Conservation (phyloP, 2,113 vertebrate genomes). For the Trichomycterus rosablanca region DNA sequence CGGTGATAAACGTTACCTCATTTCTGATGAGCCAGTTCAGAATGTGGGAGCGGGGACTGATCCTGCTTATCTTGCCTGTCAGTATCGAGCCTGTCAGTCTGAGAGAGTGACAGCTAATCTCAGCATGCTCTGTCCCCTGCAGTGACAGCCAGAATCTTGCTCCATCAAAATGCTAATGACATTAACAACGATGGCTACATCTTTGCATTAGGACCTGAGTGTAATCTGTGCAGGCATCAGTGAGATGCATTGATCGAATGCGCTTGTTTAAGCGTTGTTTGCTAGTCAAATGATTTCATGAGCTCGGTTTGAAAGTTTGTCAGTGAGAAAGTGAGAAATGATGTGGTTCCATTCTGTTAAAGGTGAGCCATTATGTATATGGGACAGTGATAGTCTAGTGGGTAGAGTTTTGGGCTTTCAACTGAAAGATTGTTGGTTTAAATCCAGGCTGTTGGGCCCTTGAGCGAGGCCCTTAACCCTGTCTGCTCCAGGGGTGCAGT, state of each 20-base stretch:
- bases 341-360: background rate
- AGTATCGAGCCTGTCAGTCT: conserved; percentile 40
- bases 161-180: conserved; percentile 57
- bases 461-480: too few relatives aligned
- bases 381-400: too few relatives aligned
- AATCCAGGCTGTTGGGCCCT: too few relatives aligned
- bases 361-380: too few relatives aligned
- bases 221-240: conserved; percentile 6
- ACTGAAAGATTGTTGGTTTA: too few relatives aligned
- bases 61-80: conserved; percentile 39
- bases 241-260: conserved; percentile 3
- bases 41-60: conserved; percentile 24
- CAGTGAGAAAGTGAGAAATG: background rate
- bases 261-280: too few relatives aligned
- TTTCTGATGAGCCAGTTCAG: conserved; percentile 33
- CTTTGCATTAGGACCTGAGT: conserved; percentile 9
- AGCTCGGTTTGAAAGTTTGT: background rate
- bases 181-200: conserved; percentile 52
- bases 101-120: conserved; percentile 44
- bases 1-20: conserved; percentile 34
- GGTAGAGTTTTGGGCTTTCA: too few relatives aligned
- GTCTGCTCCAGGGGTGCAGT: too few relatives aligned
- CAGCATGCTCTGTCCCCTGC: conserved; percentile 16
- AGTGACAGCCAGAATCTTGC: conserved; percentile 48
- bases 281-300: conserved; percentile 5